Conservation (phyloP, 2,113 vertebrate species). For the Cyphomyrus discorhynchus region DNA sequence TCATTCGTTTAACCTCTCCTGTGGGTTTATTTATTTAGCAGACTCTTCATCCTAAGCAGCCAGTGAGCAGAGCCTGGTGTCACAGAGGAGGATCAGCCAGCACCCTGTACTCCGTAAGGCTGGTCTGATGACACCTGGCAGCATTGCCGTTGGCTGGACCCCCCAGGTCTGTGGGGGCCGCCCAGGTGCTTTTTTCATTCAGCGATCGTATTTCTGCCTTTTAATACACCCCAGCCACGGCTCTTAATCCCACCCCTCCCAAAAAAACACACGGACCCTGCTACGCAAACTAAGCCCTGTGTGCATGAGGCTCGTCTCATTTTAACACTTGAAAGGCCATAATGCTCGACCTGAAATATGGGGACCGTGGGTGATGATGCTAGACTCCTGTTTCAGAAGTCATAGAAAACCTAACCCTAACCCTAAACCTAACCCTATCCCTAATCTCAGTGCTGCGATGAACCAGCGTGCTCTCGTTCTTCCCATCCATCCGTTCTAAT, state of each 20-base stretch:
- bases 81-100: not conserved
- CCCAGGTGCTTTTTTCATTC: constrained; percentile 21
- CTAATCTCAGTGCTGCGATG: not conserved
- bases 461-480: not conserved
- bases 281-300: not conserved
- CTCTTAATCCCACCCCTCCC: not conserved
- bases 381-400: not conserved
- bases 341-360: not conserved
- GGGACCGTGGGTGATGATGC: not conserved
- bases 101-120: not conserved
- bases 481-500: not conserved
- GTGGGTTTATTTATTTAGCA: not conserved
- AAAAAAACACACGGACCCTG: not conserved
- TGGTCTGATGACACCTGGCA: not conserved
- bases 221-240: constrained; percentile 12
- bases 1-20: not conserved
- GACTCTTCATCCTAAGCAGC: not conserved
- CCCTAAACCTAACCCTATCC: not conserved
- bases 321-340: not conserved
- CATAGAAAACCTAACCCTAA: not conserved
- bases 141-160: not conserved
- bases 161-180: not conserved
- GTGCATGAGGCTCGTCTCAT: not conserved
- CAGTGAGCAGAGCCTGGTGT: not conserved
- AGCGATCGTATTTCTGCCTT: constrained; percentile 11